A percentile compares a stretch with the other conserved stretches of the same genome.
Evolutionary conservation across 2,888 invertebrate genomes (phyloP).

Genomic region (Amphipyra berbera): DNA sequence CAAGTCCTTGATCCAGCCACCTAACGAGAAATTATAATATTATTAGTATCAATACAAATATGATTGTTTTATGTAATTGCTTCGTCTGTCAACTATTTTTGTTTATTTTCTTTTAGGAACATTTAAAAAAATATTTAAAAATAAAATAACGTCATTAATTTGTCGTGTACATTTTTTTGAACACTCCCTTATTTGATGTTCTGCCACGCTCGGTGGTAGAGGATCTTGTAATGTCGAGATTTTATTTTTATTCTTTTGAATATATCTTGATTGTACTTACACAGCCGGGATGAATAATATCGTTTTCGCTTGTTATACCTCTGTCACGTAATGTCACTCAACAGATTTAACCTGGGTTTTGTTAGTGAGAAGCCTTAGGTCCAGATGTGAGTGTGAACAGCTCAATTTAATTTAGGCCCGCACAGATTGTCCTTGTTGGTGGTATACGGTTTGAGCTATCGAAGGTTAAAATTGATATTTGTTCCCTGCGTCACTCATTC

Average conservation of each 20-base stretch:
- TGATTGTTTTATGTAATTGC: background rate
- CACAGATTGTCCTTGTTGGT: slow-evolving; percentile 42
- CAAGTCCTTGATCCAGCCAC: too few species aligned
- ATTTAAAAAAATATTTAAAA: too few species aligned
- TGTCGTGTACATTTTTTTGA: too few species aligned
- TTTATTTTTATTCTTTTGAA: background rate
- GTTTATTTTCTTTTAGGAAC: too few species aligned
- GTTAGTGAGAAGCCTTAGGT: slow-evolving; percentile 21
- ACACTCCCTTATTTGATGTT: too few species aligned
- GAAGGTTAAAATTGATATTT: slow-evolving; percentile 30
- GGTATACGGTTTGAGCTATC: slow-evolving; percentile 25
- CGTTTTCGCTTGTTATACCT: too few species aligned
- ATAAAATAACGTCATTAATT: too few species aligned
- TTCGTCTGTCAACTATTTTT: background rate
- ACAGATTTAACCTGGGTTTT: slow-evolving; percentile 3
- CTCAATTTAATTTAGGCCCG: slow-evolving; percentile 2
- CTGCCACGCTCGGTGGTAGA: too few species aligned
- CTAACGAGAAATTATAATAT: background rate
- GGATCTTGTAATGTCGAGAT: too few species aligned
- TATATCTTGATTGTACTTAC: too few species aligned
- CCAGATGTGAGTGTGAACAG: background rate
- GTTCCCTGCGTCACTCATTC: slow-evolving; percentile 5
- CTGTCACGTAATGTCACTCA: slow-evolving; percentile 5
- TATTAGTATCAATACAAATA: slow-evolving; percentile 5
- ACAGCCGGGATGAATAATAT: too few species aligned